phyloP scores from a whole-genome alignment of 2,888 invertebrate genomes.

The Venusia cambrica region DNA sequence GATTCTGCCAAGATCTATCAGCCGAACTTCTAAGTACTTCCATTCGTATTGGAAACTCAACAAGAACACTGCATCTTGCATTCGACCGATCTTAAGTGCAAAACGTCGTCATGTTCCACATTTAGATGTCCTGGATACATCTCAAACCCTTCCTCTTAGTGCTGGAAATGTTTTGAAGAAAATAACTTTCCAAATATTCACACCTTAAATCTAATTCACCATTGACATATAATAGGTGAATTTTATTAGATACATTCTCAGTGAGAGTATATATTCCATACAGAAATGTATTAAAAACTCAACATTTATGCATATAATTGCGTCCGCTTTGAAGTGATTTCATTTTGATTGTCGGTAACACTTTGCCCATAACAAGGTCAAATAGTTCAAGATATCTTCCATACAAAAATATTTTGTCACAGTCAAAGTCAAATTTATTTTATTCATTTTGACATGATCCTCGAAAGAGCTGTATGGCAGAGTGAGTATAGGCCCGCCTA shows the following conservation, averaged over 20 bases:
- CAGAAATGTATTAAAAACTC: too few relatives aligned
- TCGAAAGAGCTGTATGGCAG: too few relatives aligned
- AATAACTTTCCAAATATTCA: slow-evolving; percentile 11
- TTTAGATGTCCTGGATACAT: slow-evolving; percentile 39
- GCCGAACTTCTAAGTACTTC: slow-evolving; percentile 4
- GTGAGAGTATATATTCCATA: too few relatives aligned
- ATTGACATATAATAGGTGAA: background rate
- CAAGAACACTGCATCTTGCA: slow-evolving; percentile 45
- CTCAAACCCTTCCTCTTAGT: slow-evolving; percentile 20
- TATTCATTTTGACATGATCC: too few relatives aligned
- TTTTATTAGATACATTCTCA: background rate
- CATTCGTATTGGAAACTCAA: slow-evolving; percentile 37
- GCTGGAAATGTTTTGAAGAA: slow-evolving; percentile 16
- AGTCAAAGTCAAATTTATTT: too few relatives aligned
- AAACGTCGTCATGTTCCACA: slow-evolving; percentile 48
- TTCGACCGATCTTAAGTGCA: slow-evolving; percentile 51
- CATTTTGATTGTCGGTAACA: too few relatives aligned
- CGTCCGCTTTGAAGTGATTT: too few relatives aligned
- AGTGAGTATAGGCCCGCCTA: too few relatives aligned
- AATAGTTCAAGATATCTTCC: too few relatives aligned
- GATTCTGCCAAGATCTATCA: slow-evolving; percentile 3
- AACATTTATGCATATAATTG: too few relatives aligned
- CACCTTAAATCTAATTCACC: slow-evolving; percentile 8
- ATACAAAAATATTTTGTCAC: too few relatives aligned
- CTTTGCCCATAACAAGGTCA: too few relatives aligned